phyloP scores from a whole-genome alignment of 2,113 vertebrate species.

The Coryphaenoides rupestris region DNA sequence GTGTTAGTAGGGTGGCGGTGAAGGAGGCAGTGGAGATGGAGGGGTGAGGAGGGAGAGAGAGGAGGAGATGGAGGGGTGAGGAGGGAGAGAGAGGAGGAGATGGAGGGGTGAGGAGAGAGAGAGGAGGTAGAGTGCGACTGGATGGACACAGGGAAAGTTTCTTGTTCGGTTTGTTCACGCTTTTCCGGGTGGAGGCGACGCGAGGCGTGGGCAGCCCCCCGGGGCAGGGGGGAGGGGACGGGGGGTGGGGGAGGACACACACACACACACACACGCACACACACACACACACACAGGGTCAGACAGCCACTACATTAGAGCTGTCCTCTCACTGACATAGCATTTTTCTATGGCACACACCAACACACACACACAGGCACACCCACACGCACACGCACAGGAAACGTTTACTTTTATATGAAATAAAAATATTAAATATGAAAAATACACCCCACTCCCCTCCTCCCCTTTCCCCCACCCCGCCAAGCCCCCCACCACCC shows the following conservation, averaged over 20 bases:
- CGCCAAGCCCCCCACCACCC: constrained; percentile 10
- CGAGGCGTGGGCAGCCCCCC: constrained; percentile 32
- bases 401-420: background rate
- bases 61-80: constrained; percentile 1
- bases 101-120: background rate
- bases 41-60: background rate
- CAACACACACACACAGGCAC: background rate
- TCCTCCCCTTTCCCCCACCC: constrained; percentile 22
- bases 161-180: constrained; percentile 45
- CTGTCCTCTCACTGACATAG: constrained; percentile 30
- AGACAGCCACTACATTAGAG: constrained; percentile 11
- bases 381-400: background rate
- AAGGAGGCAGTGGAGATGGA: background rate
- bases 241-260: background rate
- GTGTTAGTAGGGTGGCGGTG: too few species aligned
- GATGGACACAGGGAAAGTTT: constrained; percentile 63
- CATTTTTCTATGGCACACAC: background rate
- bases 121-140: background rate
- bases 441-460: too few species aligned
- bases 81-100: background rate
- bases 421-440: too few species aligned
- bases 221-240: constrained; percentile 28
- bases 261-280: too few species aligned
- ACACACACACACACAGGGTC: constrained; percentile 27
- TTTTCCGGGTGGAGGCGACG: constrained; percentile 33